phyloP scores from a whole-genome alignment of 1,140 invertebrate genomes.

The Proctacanthus coquilletti region DNA sequence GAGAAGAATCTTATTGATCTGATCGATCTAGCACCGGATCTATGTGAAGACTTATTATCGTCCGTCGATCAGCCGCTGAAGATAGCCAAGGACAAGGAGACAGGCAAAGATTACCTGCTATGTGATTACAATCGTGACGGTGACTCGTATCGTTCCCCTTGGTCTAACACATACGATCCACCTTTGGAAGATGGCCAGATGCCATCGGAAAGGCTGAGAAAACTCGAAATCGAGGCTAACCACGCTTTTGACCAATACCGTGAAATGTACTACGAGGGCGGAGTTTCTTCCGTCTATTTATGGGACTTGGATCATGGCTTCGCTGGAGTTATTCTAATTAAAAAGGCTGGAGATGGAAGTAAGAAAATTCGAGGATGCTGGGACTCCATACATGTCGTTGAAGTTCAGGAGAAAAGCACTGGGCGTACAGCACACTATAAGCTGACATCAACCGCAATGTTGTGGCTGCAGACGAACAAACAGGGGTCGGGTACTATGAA shows the following conservation, averaged over 20 bases:
- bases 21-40: conserved; percentile 86
- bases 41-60: conserved; percentile 93
- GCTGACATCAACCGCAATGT: conserved; percentile 96
- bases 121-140: conserved; percentile 99
- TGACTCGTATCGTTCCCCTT: conserved; percentile 97
- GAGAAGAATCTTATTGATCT: conserved; percentile 96
- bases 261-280: conserved; percentile 99
- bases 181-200: conserved; percentile 95
- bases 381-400: conserved; percentile 99
- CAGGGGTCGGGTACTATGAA: conserved; percentile 96
- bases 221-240: conserved; percentile 96
- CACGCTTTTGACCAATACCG: conserved; percentile 96
- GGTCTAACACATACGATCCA: conserved; percentile 98
- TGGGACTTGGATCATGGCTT: conserved; percentile 99
- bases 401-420: conserved; percentile 90
- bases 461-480: conserved; percentile 98
- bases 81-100: conserved; percentile 87
- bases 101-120: conserved; percentile 91
- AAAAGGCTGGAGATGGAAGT: conserved; percentile 91
- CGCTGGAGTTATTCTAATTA: conserved; percentile 97
- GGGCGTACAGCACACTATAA: conserved; percentile 95
- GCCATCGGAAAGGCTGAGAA: conserved; percentile 90
- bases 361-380: conserved; percentile 98
- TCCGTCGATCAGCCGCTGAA: conserved; percentile 98
- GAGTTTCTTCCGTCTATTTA: conserved; percentile 96